These are phyloP conservation scores for Trissoscelio sp. DNA, from an alignment of 2,888 invertebrate species.

Conservation along the genomic window DNA sequence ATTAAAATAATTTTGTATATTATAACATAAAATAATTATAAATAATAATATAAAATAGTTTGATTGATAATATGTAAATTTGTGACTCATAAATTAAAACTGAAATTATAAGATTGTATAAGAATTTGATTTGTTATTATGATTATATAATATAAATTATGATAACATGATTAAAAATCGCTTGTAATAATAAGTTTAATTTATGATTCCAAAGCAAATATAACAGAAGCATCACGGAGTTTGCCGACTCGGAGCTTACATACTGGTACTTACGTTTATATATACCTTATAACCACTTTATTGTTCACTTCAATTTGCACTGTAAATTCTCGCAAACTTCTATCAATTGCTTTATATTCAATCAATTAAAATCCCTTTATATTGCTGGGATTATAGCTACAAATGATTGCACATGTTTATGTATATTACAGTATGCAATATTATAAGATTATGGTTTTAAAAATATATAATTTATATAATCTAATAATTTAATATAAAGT, in stretches of 20 bases:
- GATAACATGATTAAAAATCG: not conserved
- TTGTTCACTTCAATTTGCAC: constrained; percentile 12
- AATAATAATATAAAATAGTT: too few relatives aligned
- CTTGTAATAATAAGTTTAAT: constrained; percentile 45
- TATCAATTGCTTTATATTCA: constrained; percentile 21
- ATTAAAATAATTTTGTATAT: too few relatives aligned
- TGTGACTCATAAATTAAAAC: too few relatives aligned
- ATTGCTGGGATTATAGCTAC: constrained; percentile 26
- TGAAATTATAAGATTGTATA: too few relatives aligned
- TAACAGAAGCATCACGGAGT: constrained; percentile 63
- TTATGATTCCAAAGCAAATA: constrained; percentile 58
- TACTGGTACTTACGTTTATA: constrained; percentile 54
- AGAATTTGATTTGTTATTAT: too few relatives aligned
- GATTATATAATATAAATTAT: too few relatives aligned
- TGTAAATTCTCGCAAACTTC: constrained; percentile 17
- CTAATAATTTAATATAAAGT: too few relatives aligned
- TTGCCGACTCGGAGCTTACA: constrained; percentile 61
- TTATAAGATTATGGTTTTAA: too few relatives aligned
- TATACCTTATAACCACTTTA: constrained; percentile 23
- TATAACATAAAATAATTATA: too few relatives aligned
- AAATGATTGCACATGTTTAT: not conserved
- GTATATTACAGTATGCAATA: not conserved
- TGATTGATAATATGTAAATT: too few relatives aligned
- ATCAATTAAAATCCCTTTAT: constrained; percentile 25
- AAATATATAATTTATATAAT: too few relatives aligned